phyloP scores from a whole-genome alignment of 2,113 vertebrate species.

The Colinus virginianus region DNA sequence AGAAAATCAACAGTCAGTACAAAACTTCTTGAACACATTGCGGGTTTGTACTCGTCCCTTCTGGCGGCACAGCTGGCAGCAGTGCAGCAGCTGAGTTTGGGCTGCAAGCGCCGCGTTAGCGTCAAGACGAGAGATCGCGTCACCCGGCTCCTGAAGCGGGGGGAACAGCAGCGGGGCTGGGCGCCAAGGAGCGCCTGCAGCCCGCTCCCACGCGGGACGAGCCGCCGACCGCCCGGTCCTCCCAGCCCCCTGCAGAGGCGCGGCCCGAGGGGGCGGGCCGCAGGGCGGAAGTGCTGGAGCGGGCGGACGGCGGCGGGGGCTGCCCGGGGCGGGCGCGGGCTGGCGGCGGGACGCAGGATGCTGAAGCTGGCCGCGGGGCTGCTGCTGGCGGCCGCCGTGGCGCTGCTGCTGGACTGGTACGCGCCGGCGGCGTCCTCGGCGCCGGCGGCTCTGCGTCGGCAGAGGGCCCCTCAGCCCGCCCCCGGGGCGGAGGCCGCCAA shows the following conservation, averaged over 20 bases:
- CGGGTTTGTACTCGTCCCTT: neutral
- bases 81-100: neutral
- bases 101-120: neutral
- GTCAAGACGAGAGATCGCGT: neutral
- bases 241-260: neutral
- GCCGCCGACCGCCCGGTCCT: neutral
- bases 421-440: constrained; percentile 71
- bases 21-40: accelerated
- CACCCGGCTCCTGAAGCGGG: neutral
- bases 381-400: constrained; percentile 72
- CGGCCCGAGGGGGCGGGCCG: neutral
- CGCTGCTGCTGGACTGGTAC: constrained; percentile 83
- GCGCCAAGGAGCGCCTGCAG: neutral
- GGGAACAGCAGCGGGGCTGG: neutral
- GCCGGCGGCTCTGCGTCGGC: neutral
- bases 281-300: neutral
- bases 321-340: neutral
- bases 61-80: accelerated
- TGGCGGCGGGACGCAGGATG: neutral
- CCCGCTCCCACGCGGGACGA: neutral
- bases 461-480: constrained; percentile 38
- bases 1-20: neutral
- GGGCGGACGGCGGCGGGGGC: neutral
- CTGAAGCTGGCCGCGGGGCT: constrained; percentile 68
- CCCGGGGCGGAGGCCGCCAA: constrained; percentile 77